phyloP scores from a whole-genome alignment of 2,113 vertebrate species.

The Diadophis punctatus region DNA sequence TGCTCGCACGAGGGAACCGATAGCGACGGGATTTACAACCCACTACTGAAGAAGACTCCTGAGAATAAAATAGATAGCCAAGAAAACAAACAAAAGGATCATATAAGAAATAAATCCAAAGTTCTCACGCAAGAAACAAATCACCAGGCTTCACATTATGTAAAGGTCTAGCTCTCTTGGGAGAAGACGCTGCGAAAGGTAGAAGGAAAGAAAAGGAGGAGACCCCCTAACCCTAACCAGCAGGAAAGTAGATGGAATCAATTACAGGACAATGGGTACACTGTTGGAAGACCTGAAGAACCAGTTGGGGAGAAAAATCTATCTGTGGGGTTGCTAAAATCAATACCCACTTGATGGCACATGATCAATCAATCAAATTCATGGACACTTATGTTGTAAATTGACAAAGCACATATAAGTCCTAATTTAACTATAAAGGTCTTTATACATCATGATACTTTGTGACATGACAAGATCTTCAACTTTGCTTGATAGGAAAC shows the following conservation, averaged over 20 bases:
- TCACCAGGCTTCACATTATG: not conserved
- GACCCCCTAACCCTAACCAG: not conserved
- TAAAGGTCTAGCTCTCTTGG: not conserved
- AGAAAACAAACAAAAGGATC: not conserved
- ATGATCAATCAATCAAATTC: not conserved
- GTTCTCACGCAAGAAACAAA: not conserved
- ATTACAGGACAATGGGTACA: not conserved
- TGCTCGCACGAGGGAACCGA: no score
- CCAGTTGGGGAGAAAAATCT: not conserved
- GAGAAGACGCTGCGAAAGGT: not conserved
- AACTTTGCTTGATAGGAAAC: not conserved
- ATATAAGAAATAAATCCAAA: not conserved
- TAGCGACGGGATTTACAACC: no score
- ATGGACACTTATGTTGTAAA: not conserved
- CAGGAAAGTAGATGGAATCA: not conserved
- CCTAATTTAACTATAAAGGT: not conserved
- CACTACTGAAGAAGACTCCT: not conserved
- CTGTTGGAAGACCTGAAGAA: not conserved
- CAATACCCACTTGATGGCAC: not conserved
- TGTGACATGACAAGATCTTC: not conserved
- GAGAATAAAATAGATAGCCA: not conserved
- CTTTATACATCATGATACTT: not conserved
- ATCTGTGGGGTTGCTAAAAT: not conserved
- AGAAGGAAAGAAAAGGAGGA: not conserved
- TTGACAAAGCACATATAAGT: not conserved